These are phyloP conservation scores for Paralvinella palmiformis DNA, from an alignment of 1,140 invertebrate genomes.

Conservation along the genomic window DNA sequence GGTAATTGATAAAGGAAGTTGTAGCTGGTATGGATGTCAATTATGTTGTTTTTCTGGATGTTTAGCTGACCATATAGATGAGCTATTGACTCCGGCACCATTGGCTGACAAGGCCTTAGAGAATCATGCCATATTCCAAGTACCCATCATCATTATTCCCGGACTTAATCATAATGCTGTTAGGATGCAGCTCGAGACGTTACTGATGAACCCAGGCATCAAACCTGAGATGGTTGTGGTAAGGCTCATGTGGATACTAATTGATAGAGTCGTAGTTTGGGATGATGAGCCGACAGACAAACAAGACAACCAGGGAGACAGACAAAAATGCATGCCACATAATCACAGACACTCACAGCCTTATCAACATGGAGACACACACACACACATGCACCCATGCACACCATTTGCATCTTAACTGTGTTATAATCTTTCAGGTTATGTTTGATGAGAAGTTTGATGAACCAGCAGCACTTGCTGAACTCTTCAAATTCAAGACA, in stretches of 20 bases:
- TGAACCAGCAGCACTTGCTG: conserved; percentile 39
- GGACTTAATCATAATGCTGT: conserved; percentile 47
- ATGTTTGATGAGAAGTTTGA: conserved; percentile 41
- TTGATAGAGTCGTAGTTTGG: no score
- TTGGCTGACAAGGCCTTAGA: conserved; percentile 48
- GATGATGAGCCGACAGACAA: no score
- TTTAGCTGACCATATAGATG: conserved; percentile 46
- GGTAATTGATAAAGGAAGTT: no score
- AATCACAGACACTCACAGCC: no score
- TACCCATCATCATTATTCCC: conserved; percentile 52
- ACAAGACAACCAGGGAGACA: no score
- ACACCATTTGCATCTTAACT: no score
- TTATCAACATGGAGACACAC: no score
- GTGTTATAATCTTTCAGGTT: conserved; percentile 40
- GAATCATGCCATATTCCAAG: conserved; percentile 49
- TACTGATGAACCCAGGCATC: conserved; percentile 54
- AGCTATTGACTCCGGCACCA: conserved; percentile 47
- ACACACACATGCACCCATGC: no score
- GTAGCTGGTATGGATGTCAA: no score
- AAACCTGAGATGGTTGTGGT: conserved; percentile 44
- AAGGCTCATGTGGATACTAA: no score
- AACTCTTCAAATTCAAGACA: conserved; percentile 44
- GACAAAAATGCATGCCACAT: no score
- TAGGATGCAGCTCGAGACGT: conserved; percentile 51
- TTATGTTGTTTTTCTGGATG: no score